Evolutionary conservation across 2,888 invertebrate species (phyloP).

Genomic region (Rotaria socialis): DNA sequence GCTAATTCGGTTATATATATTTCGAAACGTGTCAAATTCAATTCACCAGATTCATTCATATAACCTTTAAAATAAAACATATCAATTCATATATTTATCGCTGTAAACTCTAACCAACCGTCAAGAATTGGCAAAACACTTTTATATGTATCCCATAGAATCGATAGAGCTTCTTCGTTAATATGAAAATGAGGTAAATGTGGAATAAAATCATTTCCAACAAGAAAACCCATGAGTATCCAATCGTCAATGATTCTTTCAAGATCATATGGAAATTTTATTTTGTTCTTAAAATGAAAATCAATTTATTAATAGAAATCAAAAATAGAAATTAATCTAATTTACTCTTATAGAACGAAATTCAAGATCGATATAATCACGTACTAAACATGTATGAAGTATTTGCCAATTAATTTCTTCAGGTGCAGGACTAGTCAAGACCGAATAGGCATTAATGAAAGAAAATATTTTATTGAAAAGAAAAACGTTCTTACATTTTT

Average conservation of each 20-base stretch:
- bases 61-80: constrained; percentile 68
- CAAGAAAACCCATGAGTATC: constrained; percentile 98
- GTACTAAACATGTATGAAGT: constrained; percentile 81
- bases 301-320: constrained; percentile 57
- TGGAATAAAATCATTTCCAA: constrained; percentile 96
- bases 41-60: constrained; percentile 79
- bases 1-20: constrained; percentile 64
- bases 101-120: constrained; percentile 85
- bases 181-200: constrained; percentile 96
- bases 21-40: constrained; percentile 79
- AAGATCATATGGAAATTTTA: constrained; percentile 88
- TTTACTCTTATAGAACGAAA: constrained; percentile 82
- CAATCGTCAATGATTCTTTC: constrained; percentile 93
- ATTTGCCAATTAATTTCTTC: constrained; percentile 76
- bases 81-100: constrained; percentile 66
- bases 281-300: constrained; percentile 72
- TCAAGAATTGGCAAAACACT: constrained; percentile 81
- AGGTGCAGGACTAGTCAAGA: constrained; percentile 62
- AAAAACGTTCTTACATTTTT: background rate
- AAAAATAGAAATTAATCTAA: constrained; percentile 90
- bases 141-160: constrained; percentile 86
- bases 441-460: constrained; percentile 60
- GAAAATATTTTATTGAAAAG: background rate
- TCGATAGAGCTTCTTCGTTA: constrained; percentile 85
- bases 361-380: constrained; percentile 87